Base-by-base conservation (phyloP, 2,888 invertebrate genomes). In the Synanthedon tipuliformis region DNA sequence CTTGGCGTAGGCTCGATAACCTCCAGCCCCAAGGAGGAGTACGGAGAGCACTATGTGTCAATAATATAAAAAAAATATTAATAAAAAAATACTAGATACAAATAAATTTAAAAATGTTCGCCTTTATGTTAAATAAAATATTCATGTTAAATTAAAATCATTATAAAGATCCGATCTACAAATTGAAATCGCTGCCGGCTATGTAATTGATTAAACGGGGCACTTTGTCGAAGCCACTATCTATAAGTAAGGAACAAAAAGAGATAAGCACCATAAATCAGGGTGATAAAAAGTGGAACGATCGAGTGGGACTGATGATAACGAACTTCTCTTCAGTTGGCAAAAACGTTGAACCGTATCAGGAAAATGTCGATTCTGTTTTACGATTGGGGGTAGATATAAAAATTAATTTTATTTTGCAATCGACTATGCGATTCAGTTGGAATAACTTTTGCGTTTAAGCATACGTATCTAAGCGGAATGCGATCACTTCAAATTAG, bases 241-340 rank as follows among this genome's bases (percentile, higher is more conserved):
- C 75, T 69, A 64, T 57, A 59, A 40, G 45, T 40, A 69, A 67
- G 65, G 61, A 68, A 64, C 61, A 59, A 61, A 63, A 60, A 56
- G 60, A 75, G 81, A 81, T 82, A 81, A 77, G 72, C 64, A 61
- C 62, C 70, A 79, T 83, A 80, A 82, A 82, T 83, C 80, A 78
- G 64, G 54, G 57, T 62, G 78, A 78, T 81, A 83, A 80, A 74
- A 73, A 73, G 64, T 70, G 59, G 64, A 64, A 65, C 67, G 68
- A 63, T 61, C 59, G 61, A 61, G 58, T 54, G 59, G 58, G 56
- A 57, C 50, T 27, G 49, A 51, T 51, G 55, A 53, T 53, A 65
- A 58, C 56, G 57, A 59, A 60, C 57, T 61, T 63, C 56, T 56
- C 57, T 56, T 52, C 23, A 16, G 13, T 49, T 15, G 12, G 18